These are phyloP conservation scores for Callochromis pleurospilus DNA, from an alignment of 2,113 vertebrate genomes.

Conservation along the genomic window DNA sequence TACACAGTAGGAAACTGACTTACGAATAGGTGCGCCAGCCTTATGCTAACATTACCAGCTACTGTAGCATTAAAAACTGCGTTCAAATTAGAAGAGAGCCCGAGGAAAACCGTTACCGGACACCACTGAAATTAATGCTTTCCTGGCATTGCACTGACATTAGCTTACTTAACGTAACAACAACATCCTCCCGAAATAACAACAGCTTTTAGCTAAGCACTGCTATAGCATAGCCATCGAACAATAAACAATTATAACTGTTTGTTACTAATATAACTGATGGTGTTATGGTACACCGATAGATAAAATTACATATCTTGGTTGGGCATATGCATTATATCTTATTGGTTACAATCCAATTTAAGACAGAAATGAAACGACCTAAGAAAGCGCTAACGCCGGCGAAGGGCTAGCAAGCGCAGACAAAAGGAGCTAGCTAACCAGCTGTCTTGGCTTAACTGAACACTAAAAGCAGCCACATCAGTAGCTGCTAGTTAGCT, in stretches of 20 bases:
- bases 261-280: background rate
- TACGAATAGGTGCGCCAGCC: background rate
- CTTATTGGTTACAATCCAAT: background rate
- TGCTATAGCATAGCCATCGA: background rate
- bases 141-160: background rate
- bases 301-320: background rate
- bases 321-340: background rate
- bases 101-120: background rate
- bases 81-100: background rate
- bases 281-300: background rate
- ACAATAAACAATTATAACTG: background rate
- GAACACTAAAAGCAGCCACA: background rate
- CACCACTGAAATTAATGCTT: background rate
- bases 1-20: background rate
- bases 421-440: conserved; percentile 66
- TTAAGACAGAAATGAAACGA: background rate
- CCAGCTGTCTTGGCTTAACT: conserved; percentile 21
- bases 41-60: background rate
- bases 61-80: background rate
- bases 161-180: background rate
- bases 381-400: background rate
- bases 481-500: conserved; percentile 1
- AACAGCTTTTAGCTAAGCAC: conserved; percentile 9
- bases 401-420: background rate
- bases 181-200: background rate